A percentile compares a stretch with the other conserved stretches of the same genome.
phyloP scores from a whole-genome alignment of 2,113 vertebrate genomes.

The Corythaeola cristata region DNA sequence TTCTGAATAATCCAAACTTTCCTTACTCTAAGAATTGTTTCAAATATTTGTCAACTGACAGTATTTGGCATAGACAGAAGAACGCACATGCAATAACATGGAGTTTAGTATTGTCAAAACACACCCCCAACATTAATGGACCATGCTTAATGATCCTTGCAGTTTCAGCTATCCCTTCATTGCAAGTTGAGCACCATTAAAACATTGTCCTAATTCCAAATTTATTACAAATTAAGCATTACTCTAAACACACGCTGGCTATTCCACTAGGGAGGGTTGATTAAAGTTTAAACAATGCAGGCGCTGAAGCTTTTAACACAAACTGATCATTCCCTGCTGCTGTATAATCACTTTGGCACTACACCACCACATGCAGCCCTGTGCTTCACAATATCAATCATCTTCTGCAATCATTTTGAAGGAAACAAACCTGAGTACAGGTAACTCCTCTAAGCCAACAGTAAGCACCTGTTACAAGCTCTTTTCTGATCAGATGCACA shows the following conservation, averaged over 20 bases:
- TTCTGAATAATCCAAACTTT: neutral
- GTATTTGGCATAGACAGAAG: neutral
- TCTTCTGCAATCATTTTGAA: neutral
- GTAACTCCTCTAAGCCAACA: neutral
- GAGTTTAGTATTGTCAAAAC: neutral
- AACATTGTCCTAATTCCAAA: neutral
- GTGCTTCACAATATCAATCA: neutral
- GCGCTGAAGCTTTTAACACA: neutral
- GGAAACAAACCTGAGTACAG: neutral
- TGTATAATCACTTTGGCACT: neutral
- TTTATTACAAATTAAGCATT: conserved; percentile 22
- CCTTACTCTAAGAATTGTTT: neutral
- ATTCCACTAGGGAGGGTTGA: neutral
- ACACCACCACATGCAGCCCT: neutral
- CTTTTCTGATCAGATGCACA: neutral
- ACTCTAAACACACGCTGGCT: conserved; percentile 6
- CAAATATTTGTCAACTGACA: neutral
- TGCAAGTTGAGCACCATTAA: neutral
- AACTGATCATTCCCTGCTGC: neutral
- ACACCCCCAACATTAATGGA: neutral
- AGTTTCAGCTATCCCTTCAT: neutral
- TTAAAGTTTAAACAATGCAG: conserved; percentile 18
- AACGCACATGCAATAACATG: neutral
- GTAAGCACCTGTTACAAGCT: neutral
- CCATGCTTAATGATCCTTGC: neutral